These are phyloP conservation scores for Liasis olivaceus DNA, from an alignment of 2,797 vertebrate species.

Conservation along the genomic window DNA sequence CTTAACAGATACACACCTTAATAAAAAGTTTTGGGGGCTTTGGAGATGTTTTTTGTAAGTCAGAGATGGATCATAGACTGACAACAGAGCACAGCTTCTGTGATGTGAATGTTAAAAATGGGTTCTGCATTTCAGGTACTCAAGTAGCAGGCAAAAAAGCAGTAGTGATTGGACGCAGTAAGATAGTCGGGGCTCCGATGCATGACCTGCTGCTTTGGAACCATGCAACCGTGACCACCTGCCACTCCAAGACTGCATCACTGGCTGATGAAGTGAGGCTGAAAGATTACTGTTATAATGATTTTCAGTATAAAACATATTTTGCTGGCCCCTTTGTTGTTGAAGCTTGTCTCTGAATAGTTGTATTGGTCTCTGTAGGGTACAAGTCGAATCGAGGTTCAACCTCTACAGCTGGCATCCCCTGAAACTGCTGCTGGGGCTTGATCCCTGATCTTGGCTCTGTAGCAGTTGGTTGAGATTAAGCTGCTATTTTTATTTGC, in stretches of 20 bases:
- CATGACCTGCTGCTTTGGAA: conserved; percentile 95
- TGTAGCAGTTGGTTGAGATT: too few species aligned
- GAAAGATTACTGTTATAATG: background rate
- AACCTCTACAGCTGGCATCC: too few species aligned
- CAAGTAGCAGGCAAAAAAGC: conserved; percentile 89
- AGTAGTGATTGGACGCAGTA: conserved; percentile 94
- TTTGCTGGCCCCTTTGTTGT: background rate
- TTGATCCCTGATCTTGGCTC: too few species aligned
- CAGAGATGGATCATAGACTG: background rate
- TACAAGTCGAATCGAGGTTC: too few species aligned
- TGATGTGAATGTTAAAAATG: background rate
- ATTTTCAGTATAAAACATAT: background rate
- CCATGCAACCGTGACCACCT: conserved; percentile 95
- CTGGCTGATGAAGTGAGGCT: conserved; percentile 85
- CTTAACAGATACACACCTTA: background rate
- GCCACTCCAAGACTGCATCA: conserved; percentile 91
- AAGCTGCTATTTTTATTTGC: too few species aligned
- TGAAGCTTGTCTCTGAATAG: too few species aligned
- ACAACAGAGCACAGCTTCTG: background rate
- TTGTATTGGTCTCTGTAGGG: too few species aligned
- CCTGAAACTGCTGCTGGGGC: too few species aligned
- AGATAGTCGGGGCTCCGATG: conserved; percentile 98
- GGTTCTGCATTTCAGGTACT: conserved; percentile 77
- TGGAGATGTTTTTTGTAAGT: background rate
- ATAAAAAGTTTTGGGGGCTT: background rate